Evolutionary conservation across 2,888 invertebrate species (phyloP).

Genomic region (Torymus auratus): DNA sequence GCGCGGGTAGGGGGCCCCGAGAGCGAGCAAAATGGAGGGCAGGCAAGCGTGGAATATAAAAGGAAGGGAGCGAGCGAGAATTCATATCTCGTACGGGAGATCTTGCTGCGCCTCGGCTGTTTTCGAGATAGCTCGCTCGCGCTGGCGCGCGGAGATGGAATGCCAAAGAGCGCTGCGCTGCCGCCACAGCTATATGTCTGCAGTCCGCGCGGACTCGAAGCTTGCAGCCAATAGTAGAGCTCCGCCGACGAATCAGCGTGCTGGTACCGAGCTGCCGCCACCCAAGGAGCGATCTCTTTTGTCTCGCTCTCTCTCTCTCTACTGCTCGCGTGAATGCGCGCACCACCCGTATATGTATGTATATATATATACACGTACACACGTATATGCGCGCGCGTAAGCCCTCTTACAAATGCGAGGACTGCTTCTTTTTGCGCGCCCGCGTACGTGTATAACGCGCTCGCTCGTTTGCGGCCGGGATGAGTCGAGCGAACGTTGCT

Average conservation of each 20-base stretch:
- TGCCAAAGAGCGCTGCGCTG: conserved; percentile 6
- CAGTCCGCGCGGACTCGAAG: conserved; percentile 65
- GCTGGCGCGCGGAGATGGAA: conserved; percentile 48
- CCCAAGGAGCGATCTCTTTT: conserved; percentile 71
- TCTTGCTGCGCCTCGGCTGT: conserved; percentile 75
- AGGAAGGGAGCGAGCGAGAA: conserved; percentile 66
- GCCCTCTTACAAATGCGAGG: conserved; percentile 49
- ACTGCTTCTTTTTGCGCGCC: conserved; percentile 16
- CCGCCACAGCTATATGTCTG: neutral
- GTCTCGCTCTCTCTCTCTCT: conserved; percentile 58
- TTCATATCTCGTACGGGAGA: conserved; percentile 76
- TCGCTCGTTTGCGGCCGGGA: conserved; percentile 41
- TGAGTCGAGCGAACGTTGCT: conserved; percentile 14
- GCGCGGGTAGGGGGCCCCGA: conserved; percentile 63
- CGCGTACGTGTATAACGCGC: neutral
- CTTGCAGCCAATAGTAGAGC: conserved; percentile 61
- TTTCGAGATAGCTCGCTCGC: conserved; percentile 65
- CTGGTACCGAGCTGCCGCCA: conserved; percentile 52
- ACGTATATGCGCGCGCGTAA: neutral
- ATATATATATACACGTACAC: too few species aligned
- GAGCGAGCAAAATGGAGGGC: conserved; percentile 75
- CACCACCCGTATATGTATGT: too few species aligned
- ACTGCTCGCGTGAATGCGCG: neutral
- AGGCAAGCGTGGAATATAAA: conserved; percentile 77
- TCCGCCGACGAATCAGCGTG: conserved; percentile 59